Evolutionary conservation across 92 coral and sea anemone species (phyloP).

Genomic region (Paramuricea clavata): DNA sequence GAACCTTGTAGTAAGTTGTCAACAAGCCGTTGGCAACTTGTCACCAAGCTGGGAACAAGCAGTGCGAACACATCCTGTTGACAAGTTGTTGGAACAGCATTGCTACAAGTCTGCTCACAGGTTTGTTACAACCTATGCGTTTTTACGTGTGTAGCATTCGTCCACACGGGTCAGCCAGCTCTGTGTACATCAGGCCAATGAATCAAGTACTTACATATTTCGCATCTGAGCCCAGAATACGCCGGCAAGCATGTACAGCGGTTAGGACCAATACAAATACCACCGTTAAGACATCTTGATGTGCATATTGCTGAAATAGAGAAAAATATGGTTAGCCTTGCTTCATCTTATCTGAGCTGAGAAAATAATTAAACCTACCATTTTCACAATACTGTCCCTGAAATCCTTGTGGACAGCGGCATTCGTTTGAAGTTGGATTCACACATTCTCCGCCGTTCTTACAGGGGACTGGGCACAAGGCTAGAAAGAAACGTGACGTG

Average conservation of each 20-base stretch:
- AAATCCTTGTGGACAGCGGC: slow-evolving; percentile 82
- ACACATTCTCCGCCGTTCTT: slow-evolving; percentile 86
- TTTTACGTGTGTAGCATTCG: too few relatives aligned
- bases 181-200: background rate
- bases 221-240: slow-evolving; percentile 85
- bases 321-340: background rate
- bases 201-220: slow-evolving; percentile 72
- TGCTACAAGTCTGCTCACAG: too few relatives aligned
- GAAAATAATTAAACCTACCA: slow-evolving; percentile 65
- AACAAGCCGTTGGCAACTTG: too few relatives aligned
- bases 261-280: slow-evolving; percentile 82
- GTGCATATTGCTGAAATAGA: slow-evolving; percentile 75
- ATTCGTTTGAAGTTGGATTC: slow-evolving; percentile 82
- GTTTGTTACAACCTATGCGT: too few relatives aligned
- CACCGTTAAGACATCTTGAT: slow-evolving; percentile 81
- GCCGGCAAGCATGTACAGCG: slow-evolving; percentile 81
- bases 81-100: too few relatives aligned
- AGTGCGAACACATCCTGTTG: too few relatives aligned
- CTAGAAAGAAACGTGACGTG: slow-evolving; percentile 20
- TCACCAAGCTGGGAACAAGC: too few relatives aligned
- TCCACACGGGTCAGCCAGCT: background rate
- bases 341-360: background rate
- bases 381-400: slow-evolving; percentile 81
- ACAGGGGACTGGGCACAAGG: slow-evolving; percentile 81
- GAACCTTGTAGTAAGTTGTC: too few relatives aligned